phyloP scores from a whole-genome alignment of 1,140 invertebrate genomes.

The Diploscapter pachys region DNA sequence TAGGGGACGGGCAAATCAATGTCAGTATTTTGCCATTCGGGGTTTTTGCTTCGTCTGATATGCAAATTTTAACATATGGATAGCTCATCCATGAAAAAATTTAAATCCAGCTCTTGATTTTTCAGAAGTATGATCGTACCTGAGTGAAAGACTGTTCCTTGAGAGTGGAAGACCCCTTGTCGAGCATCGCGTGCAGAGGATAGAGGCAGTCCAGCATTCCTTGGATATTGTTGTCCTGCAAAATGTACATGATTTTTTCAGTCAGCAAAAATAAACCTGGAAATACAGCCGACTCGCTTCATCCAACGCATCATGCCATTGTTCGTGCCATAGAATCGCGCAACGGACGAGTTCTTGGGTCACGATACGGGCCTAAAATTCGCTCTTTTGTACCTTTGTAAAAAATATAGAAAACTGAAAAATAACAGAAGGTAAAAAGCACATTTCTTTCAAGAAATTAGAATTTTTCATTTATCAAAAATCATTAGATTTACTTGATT shows the following conservation, averaged over 20 bases:
- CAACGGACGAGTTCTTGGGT: slow-evolving; percentile 96
- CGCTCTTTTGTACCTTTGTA: too few species aligned
- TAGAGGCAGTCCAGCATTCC: slow-evolving; percentile 94
- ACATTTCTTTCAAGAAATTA: background rate
- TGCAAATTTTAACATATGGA: too few species aligned
- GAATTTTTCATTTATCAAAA: background rate
- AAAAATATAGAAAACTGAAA: background rate
- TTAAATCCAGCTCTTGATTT: too few species aligned
- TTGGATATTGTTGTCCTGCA: slow-evolving; percentile 70
- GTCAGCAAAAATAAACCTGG: slow-evolving; percentile 65
- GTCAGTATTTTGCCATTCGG: too few species aligned
- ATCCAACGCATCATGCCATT: slow-evolving; percentile 97
- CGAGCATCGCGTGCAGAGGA: slow-evolving; percentile 88
- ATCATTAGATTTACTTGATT: slow-evolving; percentile 73
- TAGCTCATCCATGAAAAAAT: too few species aligned
- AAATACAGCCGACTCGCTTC: slow-evolving; percentile 95
- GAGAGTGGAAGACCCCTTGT: slow-evolving; percentile 79
- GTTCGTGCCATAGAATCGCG: slow-evolving; percentile 97
- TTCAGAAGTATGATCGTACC: slow-evolving; percentile 27
- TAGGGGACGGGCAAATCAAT: too few species aligned
- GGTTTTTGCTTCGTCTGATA: too few species aligned
- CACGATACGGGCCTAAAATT: slow-evolving; percentile 51
- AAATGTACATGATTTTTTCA: background rate
- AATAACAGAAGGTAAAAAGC: background rate
- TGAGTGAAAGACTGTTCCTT: slow-evolving; percentile 96